Evolutionary conservation across 2,797 vertebrate species (phyloP), one percentile per base, ranked within the genome.

Genomic region (Diplodus sargus): DNA sequence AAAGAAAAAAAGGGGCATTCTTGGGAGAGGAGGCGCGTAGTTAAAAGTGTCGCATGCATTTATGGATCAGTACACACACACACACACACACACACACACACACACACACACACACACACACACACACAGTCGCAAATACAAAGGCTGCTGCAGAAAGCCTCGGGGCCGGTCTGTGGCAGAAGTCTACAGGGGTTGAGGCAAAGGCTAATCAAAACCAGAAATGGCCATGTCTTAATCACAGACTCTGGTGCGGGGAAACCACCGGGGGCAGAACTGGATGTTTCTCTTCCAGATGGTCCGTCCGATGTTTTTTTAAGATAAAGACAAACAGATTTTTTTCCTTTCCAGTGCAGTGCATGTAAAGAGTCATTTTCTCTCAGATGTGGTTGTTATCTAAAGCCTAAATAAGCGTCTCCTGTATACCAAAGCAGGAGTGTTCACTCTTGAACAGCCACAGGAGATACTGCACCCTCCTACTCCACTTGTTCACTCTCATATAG

Each of bases 151-250:
- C 39, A 54, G 77, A 71, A 67, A 65, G 54, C 56, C 82, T 79
- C 18, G 12, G 20, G 78, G 67, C 65, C 16, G 3, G 42, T 73
- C 76, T 75, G 70, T 76, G 59, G 70, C 77, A 64, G 48, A 56
- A 54, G 59, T 74, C 45, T 66, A 22, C 62, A 51, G 22, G 53
- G 78, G 77, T 57, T 75, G 70, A 80, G 61, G 62, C 78, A 64
- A 0, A 60, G 61, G 82, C 73, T 86, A 84, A 90, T 92, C 53
- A 81, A 83, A 90, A 84, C 42, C 84, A 90, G 84, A 87, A 75
- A 69, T 63, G 76, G 67, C 45, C 42, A 57, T 30, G 79, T 67
- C 45, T 54, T 84, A 78, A 89, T 86, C 84, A 79, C 68, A 85
- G 70, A 68, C 66, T 45, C 25, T 70, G 70, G 25, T 63, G 47